These are phyloP conservation scores for Nebria brevicollis DNA, from an alignment of 2,888 invertebrate genomes.

Conservation along the genomic window DNA sequence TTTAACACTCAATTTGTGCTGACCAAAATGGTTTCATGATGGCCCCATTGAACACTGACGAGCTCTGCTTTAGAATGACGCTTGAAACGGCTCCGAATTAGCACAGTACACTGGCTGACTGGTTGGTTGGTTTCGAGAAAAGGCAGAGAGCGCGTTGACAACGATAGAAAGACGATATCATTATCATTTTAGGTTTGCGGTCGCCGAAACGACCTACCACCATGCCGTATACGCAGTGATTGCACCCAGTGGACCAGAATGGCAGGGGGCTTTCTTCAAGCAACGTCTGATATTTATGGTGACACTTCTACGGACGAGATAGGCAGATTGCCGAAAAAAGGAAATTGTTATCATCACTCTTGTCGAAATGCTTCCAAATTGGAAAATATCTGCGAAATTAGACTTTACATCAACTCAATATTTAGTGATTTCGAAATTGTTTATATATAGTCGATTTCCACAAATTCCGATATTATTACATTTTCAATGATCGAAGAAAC, in stretches of 20 bases:
- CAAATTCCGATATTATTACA: not conserved
- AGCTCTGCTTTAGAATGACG: not conserved
- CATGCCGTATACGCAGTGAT: not conserved
- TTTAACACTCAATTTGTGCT: not conserved
- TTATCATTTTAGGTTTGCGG: not conserved
- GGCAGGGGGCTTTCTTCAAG: not conserved
- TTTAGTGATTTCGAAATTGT: too few species aligned
- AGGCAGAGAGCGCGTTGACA: not conserved
- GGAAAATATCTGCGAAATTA: not conserved
- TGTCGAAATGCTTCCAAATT: not conserved
- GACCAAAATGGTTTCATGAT: not conserved
- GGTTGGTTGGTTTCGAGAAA: not conserved
- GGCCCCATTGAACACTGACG: too few species aligned
- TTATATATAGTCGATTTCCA: too few species aligned
- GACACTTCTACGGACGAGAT: not conserved
- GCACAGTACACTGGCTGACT: not conserved
- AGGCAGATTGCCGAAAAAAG: constrained; percentile 1
- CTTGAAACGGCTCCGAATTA: not conserved
- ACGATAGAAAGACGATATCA: not conserved
- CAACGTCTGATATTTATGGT: not conserved
- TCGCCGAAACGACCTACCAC: not conserved
- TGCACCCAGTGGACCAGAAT: not conserved
- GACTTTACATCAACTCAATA: not conserved
- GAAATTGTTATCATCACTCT: not conserved
- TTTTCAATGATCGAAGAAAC: not conserved